These are phyloP conservation scores for Dysmachus trigonus DNA, from an alignment of 2,888 invertebrate genomes.

Conservation along the genomic window DNA sequence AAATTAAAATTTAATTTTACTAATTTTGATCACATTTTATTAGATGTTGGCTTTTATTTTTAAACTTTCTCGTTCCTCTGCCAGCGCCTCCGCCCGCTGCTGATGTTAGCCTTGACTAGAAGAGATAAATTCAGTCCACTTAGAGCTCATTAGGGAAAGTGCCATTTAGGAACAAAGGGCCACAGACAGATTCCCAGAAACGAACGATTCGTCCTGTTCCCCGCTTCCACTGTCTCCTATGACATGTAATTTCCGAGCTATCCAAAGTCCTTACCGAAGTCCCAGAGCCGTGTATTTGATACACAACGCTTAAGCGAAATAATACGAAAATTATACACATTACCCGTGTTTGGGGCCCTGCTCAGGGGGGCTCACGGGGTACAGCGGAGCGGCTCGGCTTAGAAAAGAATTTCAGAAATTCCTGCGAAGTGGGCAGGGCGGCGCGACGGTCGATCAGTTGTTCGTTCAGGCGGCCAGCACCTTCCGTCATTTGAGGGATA, in stretches of 20 bases:
- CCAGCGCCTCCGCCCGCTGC: not conserved
- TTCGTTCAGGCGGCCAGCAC: not conserved
- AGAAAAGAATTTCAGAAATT: slow-evolving; percentile 38
- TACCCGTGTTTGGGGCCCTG: slow-evolving; percentile 2
- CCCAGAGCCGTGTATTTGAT: slow-evolving; percentile 7
- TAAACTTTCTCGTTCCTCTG: too few species aligned
- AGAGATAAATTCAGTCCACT: slow-evolving; percentile 9
- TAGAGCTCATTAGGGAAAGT: slow-evolving; percentile 1
- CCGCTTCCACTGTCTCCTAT: slow-evolving; percentile 5
- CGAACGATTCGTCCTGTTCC: not conserved
- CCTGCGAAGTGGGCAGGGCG: not conserved
- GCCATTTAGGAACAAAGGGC: not conserved
- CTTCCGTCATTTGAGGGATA: slow-evolving; percentile 1
- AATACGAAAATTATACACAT: slow-evolving; percentile 50
- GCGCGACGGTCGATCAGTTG: not conserved
- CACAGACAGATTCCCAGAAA: slow-evolving; percentile 1
- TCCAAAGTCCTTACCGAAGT: slow-evolving; percentile 8
- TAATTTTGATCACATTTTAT: too few species aligned
- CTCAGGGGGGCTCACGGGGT: not conserved
- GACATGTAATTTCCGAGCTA: slow-evolving; percentile 36
- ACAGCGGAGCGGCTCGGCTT: not conserved
- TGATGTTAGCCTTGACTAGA: not conserved
- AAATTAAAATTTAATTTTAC: too few species aligned
- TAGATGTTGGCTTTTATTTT: too few species aligned
- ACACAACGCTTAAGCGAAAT: slow-evolving; percentile 45